Conservation (phyloP, 2,113 vertebrate species). For the Dasypus novemcinctus region DNA sequence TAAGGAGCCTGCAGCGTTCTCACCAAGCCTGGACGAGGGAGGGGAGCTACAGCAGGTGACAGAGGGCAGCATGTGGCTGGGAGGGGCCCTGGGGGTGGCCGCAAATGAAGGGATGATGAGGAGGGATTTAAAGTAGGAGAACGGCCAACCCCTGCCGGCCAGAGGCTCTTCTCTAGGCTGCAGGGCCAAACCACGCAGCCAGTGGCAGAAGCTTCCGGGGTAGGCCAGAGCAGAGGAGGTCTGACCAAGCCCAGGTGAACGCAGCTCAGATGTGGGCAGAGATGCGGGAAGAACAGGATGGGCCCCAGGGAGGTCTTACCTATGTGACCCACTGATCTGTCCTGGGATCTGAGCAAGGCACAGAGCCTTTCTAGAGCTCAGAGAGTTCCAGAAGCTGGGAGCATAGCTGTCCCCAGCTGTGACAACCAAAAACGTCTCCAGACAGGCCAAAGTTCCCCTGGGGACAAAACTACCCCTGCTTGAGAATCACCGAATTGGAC, state of each 20-base stretch:
- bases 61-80: neutral
- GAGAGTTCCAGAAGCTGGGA: neutral
- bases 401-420: accelerated
- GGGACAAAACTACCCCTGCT: accelerated
- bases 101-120: neutral
- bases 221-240: accelerated
- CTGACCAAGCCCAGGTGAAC: accelerated
- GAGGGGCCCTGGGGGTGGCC: accelerated
- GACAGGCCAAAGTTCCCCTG: no score
- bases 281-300: neutral
- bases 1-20: neutral
- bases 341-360: neutral
- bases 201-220: neutral
- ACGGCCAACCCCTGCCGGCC: accelerated
- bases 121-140: neutral
- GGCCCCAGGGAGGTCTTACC: no score
- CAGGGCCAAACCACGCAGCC: neutral
- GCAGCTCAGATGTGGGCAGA: neutral
- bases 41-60: neutral
- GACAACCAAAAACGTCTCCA: no score
- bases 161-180: neutral
- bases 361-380: neutral
- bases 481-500: accelerated
- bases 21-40: accelerated
- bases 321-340: accelerated